Evolutionary conservation across 2,113 vertebrate species (phyloP), one percentile per base, ranked within the genome.

Genomic region (Xyrauchen texanus): DNA sequence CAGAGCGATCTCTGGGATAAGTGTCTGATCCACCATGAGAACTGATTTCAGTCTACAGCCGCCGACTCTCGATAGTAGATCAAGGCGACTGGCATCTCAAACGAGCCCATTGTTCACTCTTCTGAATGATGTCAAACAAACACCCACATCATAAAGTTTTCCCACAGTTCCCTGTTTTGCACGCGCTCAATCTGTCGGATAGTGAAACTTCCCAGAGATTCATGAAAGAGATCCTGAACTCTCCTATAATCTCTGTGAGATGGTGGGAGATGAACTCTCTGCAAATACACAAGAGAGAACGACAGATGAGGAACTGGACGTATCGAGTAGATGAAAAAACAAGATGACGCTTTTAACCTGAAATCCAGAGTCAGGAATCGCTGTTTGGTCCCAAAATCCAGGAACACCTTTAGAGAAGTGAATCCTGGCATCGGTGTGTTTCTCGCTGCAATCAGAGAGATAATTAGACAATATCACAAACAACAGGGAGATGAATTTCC

Each of bases 91-190:
- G 21, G 21, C 21, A 34, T 34, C 21, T 34, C 21, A 34, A 34
- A 34, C 21, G 21, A 34, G 21, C 21, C 21, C 3, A 34, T 34
- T 34, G 21, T 1, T 34, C 1, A 34, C 21, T 34, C 21, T 34
- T 34, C 51, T 8, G 57, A 57, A 9, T 49, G 10, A 15, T 46
- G 21, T 34, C 21, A 34, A 34, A 34, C 21, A 3, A 3, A 34
- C 21, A 79, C 84, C 45, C 66, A 86, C 85, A 8, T 63, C 53
- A 82, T 82, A 65, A 80, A 86, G 57, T 77, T 67, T 34, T 77
- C 85, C 85, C 82, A 86, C 7, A 86, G 65, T 47, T 79, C 45
- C 64, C 73, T 84, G 85, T 86, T 86, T 53, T 86, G 85, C 42
- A 86, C 80, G 6, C 85, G 74, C 75, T 86, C 79, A 13, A 86